These are phyloP conservation scores for Atethmia centrago DNA, from an alignment of 2,888 invertebrate species.

Conservation along the genomic window DNA sequence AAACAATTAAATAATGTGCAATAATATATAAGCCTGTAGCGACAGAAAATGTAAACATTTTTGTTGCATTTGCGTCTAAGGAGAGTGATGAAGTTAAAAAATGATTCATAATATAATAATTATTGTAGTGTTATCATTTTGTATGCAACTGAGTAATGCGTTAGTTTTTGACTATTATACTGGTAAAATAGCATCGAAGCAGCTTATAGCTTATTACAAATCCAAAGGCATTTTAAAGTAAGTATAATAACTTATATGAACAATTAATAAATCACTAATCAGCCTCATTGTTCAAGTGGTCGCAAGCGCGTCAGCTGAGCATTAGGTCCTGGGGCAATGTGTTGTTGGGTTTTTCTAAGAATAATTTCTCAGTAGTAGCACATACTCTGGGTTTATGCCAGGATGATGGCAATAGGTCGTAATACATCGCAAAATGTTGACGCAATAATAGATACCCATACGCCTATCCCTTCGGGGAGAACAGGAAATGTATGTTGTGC, in stretches of 20 bases:
- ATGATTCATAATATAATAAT: constrained; percentile 8
- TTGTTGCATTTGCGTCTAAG: background rate
- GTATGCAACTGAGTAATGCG: constrained; percentile 1
- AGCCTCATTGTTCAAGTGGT: background rate
- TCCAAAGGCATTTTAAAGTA: constrained; percentile 30
- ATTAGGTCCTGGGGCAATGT: background rate
- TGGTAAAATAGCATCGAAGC: constrained; percentile 11
- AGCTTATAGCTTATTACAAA: constrained; percentile 23
- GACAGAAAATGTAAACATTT: background rate
- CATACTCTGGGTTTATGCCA: background rate
- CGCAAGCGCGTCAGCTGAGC: background rate
- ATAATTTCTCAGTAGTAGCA: background rate
- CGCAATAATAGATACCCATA: background rate
- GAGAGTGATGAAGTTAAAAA: background rate
- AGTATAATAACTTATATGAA: constrained; percentile 1
- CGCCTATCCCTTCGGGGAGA: background rate
- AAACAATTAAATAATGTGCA: constrained; percentile 17
- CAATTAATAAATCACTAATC: background rate
- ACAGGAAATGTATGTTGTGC: too few relatives aligned
- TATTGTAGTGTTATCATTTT: background rate
- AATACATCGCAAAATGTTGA: background rate
- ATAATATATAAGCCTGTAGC: constrained; percentile 9
- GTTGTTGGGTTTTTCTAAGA: background rate
- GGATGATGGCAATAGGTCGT: background rate
- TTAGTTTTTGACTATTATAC: constrained; percentile 19